Evolutionary conservation across 1,140 invertebrate genomes (phyloP).

Genomic region (Cotesia glomerata): DNA sequence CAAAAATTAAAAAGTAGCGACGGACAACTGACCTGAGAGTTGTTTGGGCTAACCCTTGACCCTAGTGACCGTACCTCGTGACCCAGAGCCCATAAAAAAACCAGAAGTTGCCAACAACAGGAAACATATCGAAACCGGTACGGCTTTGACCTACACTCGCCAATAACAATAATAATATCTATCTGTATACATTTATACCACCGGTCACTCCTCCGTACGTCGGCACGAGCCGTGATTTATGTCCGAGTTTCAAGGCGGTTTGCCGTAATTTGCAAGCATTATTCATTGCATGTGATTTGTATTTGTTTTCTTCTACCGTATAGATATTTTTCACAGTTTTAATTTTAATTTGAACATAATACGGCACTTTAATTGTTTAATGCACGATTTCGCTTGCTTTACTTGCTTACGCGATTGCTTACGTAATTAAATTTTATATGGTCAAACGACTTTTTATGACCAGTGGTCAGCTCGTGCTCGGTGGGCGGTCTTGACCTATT

Average conservation of each 20-base stretch:
- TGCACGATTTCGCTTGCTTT: too few species aligned
- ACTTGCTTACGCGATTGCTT: too few species aligned
- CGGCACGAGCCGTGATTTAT: constrained; percentile 49
- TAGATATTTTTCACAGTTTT: too few species aligned
- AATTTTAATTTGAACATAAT: not conserved
- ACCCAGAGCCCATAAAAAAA: constrained; percentile 45
- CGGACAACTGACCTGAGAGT: constrained; percentile 57
- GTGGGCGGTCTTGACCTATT: too few species aligned
- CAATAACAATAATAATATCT: constrained; percentile 21
- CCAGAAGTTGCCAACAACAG: constrained; percentile 21
- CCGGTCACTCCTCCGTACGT: constrained; percentile 35
- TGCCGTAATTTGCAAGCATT: not conserved
- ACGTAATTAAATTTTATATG: too few species aligned
- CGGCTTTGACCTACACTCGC: constrained; percentile 29
- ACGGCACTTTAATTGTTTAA: not conserved
- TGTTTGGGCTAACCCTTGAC: constrained; percentile 63
- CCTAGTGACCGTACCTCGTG: constrained; percentile 54
- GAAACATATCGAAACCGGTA: constrained; percentile 24
- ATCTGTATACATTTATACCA: not conserved
- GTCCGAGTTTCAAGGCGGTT: constrained; percentile 2
- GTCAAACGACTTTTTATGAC: too few species aligned
- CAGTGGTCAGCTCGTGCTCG: too few species aligned
- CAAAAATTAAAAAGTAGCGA: constrained; percentile 45
- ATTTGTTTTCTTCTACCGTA: too few species aligned
- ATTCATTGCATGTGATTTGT: not conserved